These are phyloP conservation scores for Corythucha ciliata DNA, from an alignment of 2,888 invertebrate genomes.

Conservation along the genomic window DNA sequence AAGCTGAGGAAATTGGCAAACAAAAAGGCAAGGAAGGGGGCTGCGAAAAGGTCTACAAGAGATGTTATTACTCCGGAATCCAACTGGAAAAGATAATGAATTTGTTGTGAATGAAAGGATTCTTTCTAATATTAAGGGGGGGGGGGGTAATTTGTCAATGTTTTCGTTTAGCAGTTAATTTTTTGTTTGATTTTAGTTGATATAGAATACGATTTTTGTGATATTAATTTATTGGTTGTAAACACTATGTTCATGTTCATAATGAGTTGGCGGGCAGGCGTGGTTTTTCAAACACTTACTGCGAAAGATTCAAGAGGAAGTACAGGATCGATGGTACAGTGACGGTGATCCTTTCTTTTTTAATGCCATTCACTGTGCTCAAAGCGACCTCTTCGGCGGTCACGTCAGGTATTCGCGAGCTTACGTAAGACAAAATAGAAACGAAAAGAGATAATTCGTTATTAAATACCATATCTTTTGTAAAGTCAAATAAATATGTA, in stretches of 20 bases:
- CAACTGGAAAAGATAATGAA: conserved; percentile 25
- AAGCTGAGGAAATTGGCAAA: conserved; percentile 23
- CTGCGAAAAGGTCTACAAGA: conserved; percentile 22
- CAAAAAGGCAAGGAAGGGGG: conserved; percentile 17
- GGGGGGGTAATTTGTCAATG: no score
- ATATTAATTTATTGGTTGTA: no score
- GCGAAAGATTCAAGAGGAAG: conserved; percentile 26
- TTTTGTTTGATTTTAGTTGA: no score
- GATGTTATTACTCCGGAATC: conserved; percentile 22
- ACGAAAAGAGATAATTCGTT: not conserved
- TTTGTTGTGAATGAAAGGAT: conserved; percentile 15
- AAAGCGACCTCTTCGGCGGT: conserved; percentile 30
- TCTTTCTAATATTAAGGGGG: no score
- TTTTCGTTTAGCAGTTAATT: no score
- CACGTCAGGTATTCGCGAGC: conserved; percentile 33
- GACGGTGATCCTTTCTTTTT: conserved; percentile 41
- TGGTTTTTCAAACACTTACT: no score
- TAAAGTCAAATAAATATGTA: no score
- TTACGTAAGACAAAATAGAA: conserved; percentile 17
- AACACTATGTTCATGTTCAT: no score
- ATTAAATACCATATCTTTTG: no score
- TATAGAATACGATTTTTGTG: no score
- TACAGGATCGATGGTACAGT: conserved; percentile 38
- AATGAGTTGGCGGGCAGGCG: no score
- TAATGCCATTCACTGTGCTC: conserved; percentile 35